Percentiles rank a stretch among this genome's conserved stretches.
Conservation (phyloP, 2,113 vertebrate genomes). For the Danio rerio region DNA sequence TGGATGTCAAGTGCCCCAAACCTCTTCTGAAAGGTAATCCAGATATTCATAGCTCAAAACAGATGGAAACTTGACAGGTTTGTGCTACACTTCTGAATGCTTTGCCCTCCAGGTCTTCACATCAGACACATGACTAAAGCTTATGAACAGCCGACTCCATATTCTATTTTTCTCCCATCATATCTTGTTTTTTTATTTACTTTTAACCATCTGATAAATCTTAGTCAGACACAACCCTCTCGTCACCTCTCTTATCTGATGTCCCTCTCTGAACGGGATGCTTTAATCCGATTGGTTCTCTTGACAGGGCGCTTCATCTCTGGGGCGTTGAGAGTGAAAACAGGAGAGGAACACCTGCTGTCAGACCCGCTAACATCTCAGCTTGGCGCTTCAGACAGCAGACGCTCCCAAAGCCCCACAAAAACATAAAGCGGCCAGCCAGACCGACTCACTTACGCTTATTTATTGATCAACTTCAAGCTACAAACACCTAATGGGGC, state of each 20-base stretch:
- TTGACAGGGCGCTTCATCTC: constrained; percentile 33
- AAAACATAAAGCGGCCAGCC: constrained; percentile 21
- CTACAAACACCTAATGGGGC: background rate
- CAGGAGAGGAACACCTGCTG: constrained; percentile 9
- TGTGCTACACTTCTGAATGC: too few species aligned
- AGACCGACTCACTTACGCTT: background rate
- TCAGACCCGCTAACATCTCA: constrained; percentile 38
- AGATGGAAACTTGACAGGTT: too few species aligned
- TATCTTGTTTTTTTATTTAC: background rate
- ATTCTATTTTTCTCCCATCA: background rate
- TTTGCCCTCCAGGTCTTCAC: too few species aligned
- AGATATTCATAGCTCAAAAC: too few species aligned
- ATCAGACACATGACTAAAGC: too few species aligned
- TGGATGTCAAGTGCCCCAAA: too few species aligned
- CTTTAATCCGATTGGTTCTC: constrained; percentile 40
- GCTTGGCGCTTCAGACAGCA: constrained; percentile 31
- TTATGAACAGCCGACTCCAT: background rate
- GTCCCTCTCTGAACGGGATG: constrained; percentile 21
- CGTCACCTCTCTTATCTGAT: constrained; percentile 17
- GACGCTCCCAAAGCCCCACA: background rate
- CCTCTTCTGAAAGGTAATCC: too few species aligned
- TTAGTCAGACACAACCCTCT: constrained; percentile 10
- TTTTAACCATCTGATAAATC: constrained; percentile 11
- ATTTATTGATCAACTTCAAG: constrained; percentile 4
- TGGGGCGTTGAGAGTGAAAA: background rate